These are phyloP conservation scores for Nestor notabilis DNA, from an alignment of 2,113 vertebrate species.

Conservation along the genomic window DNA sequence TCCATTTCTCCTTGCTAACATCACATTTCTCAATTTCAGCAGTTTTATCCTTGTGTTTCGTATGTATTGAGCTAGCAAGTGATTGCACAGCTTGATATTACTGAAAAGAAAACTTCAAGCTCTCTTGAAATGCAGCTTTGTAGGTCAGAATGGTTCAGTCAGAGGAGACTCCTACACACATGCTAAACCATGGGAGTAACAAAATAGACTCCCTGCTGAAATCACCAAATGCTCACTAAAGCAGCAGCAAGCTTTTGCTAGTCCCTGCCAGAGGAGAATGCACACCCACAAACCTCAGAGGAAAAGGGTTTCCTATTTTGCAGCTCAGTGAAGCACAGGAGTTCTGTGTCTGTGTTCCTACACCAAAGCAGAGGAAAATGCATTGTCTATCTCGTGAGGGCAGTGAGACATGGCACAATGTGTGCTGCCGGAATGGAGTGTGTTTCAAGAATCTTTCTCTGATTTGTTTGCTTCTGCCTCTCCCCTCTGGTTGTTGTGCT, in stretches of 20 bases:
- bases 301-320: neutral
- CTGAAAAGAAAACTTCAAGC: neutral
- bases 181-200: neutral
- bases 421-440: neutral
- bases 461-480: neutral
- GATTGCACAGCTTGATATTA: neutral
- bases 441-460: neutral
- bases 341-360: neutral
- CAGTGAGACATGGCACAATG: neutral
- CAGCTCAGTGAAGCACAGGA: neutral
- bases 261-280: neutral
- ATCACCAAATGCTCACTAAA: slow-evolving; percentile 4
- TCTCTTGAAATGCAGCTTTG: neutral
- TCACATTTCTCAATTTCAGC: neutral
- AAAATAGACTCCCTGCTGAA: slow-evolving; percentile 37
- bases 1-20: neutral
- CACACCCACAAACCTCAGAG: neutral
- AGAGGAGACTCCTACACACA: neutral
- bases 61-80: neutral
- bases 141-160: slow-evolving; percentile 9
- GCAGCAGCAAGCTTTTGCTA: neutral
- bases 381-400: fast-evolving
- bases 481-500: neutral
- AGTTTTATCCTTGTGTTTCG: neutral
- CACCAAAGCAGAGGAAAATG: neutral